These are phyloP conservation scores for Psittacula echo DNA, from an alignment of 2,797 vertebrate species.

Conservation along the genomic window DNA sequence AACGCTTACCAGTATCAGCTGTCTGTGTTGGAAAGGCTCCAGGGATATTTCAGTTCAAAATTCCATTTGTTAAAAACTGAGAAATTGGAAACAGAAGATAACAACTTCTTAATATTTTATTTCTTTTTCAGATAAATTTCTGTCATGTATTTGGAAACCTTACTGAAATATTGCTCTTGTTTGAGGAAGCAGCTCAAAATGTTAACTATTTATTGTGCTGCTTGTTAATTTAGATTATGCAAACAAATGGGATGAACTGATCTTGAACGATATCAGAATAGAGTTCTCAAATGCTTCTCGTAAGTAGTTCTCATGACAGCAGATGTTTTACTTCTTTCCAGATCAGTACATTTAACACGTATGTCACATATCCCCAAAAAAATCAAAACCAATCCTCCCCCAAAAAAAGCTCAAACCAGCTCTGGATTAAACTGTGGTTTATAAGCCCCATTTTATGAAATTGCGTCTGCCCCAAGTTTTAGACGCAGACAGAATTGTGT, in stretches of 20 bases:
- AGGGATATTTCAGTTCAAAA: neutral
- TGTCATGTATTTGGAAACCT: neutral
- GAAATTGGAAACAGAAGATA: neutral
- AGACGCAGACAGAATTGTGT: neutral
- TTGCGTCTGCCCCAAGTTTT: neutral
- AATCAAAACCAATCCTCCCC: rapidly evolving
- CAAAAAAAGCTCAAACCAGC: neutral
- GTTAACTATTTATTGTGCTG: neutral
- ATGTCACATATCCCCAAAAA: neutral
- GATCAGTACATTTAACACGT: neutral
- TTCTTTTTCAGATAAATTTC: conserved; percentile 1
- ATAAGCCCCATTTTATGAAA: conserved; percentile 8
- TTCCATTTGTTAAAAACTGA: conserved; percentile 15
- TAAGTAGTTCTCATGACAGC: neutral
- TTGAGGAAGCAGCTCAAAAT: neutral
- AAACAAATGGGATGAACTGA: neutral
- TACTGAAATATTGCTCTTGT: neutral
- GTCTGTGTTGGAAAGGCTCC: neutral
- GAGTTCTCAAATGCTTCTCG: neutral
- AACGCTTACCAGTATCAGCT: neutral
- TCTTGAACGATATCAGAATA: neutral
- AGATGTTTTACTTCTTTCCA: neutral
- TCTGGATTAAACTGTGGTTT: neutral
- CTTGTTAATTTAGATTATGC: neutral
- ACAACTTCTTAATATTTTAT: conserved; percentile 4